Evolutionary conservation across 2,797 vertebrate species (phyloP).

Genomic region (Poecilia picta): DNA sequence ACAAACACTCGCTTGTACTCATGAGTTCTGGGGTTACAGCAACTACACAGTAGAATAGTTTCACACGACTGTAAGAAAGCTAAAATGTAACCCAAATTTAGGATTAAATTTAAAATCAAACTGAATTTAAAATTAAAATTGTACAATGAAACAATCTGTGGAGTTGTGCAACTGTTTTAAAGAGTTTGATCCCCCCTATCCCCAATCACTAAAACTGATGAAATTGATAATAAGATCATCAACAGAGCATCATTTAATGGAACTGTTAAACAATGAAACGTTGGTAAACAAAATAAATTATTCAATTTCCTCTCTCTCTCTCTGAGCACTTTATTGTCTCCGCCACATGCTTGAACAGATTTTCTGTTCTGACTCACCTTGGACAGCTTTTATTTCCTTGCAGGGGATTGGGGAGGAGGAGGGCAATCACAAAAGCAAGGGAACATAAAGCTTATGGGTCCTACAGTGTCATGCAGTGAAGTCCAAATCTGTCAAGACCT

Average conservation of each 20-base stretch:
- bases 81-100: slow-evolving; percentile 15
- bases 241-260: neutral
- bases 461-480: slow-evolving; percentile 39
- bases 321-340: slow-evolving; percentile 11
- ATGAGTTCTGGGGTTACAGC: neutral
- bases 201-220: neutral
- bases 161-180: neutral
- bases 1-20: slow-evolving; percentile 8
- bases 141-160: neutral
- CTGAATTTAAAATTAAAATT: neutral
- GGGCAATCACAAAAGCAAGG: slow-evolving; percentile 33
- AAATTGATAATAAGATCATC: neutral
- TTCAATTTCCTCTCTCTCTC: neutral
- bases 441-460: slow-evolving; percentile 37
- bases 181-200: neutral
- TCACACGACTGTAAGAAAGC: slow-evolving; percentile 24
- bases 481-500: slow-evolving; percentile 35
- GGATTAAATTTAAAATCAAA: neutral
- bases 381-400: slow-evolving; percentile 53
- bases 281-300: neutral
- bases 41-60: neutral
- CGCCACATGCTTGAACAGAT: slow-evolving; percentile 60
- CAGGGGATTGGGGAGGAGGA: slow-evolving; percentile 42
- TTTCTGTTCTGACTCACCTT: slow-evolving; percentile 67
- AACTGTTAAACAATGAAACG: neutral